Percentiles rank a stretch among this genome's conserved stretches.
Conservation (phyloP, 2,888 invertebrate genomes). For the Leptodirus hochenwartii region DNA sequence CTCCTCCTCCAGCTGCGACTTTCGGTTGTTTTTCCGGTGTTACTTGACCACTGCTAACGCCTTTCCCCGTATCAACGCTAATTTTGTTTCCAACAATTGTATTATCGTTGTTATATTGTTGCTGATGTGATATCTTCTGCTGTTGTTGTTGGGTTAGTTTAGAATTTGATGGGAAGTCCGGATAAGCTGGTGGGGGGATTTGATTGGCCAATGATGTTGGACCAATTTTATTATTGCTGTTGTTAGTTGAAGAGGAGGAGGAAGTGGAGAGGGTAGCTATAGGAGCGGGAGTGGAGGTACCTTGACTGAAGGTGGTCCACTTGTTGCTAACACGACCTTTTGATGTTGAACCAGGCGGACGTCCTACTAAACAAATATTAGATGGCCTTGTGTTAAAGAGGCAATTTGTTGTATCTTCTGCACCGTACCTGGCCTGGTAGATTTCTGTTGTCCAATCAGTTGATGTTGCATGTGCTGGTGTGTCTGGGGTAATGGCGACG, state of each 20-base stretch:
- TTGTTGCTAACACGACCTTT: slow-evolving; percentile 21
- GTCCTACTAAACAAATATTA: slow-evolving; percentile 29
- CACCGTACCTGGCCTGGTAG: too few species aligned
- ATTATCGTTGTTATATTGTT: background rate
- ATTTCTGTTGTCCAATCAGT: too few species aligned
- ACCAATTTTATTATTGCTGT: background rate
- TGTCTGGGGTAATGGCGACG: slow-evolving; percentile 31
- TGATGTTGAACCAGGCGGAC: slow-evolving; percentile 27
- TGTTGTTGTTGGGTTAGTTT: too few species aligned
- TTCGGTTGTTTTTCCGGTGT: too few species aligned
- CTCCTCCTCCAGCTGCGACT: too few species aligned
- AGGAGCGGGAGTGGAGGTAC: slow-evolving; percentile 18
- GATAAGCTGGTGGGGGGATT: too few species aligned
- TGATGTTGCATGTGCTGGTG: too few species aligned
- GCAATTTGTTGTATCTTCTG: too few species aligned
- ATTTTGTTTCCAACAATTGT: background rate
- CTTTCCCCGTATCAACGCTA: slow-evolving; percentile 2
- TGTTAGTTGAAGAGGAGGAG: background rate
- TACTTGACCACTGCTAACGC: slow-evolving; percentile 1
- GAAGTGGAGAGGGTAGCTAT: slow-evolving; percentile 3
- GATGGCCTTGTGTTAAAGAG: too few species aligned
- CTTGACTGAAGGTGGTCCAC: slow-evolving; percentile 23
- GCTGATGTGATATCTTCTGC: too few species aligned
- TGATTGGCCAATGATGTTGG: background rate
- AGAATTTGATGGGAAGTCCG: too few species aligned